Evolutionary conservation across 2,113 vertebrate genomes (phyloP), one percentile per base, ranked within the genome.

Genomic region (Myiozetetes cayanensis): DNA sequence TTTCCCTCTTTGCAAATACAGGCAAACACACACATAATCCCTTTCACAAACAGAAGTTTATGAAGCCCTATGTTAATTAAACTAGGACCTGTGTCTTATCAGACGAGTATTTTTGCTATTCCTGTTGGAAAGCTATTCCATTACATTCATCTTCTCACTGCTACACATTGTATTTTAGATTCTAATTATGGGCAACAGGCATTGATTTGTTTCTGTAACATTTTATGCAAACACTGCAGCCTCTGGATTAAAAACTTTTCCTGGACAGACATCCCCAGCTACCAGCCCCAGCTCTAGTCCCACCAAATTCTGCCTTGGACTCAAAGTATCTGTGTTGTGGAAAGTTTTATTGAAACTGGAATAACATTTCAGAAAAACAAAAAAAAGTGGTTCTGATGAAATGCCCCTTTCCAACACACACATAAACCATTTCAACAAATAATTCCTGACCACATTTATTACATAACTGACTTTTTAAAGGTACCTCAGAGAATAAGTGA

Each of bases 301-400:
- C 24, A 85, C 72, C 31, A 58, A 78, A 83, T 80, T 80, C 79
- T 93, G 53, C 30, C 37, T 86, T 74, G 47, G 15, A 70, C 53
- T 83, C 46, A 14, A 76, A 82, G 33, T 68, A 73, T 46, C 25
- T 62, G 15, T 66, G n/a, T 6, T 88, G 75, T 50, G 76, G 49
- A 88, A 88, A 92, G 67, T 70, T 94, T 88, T 74, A 73, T 58
- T 79, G 67, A 83, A 86, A 46, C 24, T 50, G 61, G 56, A 84
- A 27, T 71, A 74, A 59, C 77, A 84, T 77, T 80, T 67, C 49
- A 91, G 27, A 52, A 27, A 70, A 67, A 90, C 12, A 9, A 67
- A 59, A 92, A 23, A 76, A 52, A 35, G 80, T 67, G 80, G 65
- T 86, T 88, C 83, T 84, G 89, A 85, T 67, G 65, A 93, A 78